Evolutionary conservation across 2,888 invertebrate species (phyloP), one percentile per base, ranked within the genome.

Genomic region (Sepioteuthis lessoniana): DNA sequence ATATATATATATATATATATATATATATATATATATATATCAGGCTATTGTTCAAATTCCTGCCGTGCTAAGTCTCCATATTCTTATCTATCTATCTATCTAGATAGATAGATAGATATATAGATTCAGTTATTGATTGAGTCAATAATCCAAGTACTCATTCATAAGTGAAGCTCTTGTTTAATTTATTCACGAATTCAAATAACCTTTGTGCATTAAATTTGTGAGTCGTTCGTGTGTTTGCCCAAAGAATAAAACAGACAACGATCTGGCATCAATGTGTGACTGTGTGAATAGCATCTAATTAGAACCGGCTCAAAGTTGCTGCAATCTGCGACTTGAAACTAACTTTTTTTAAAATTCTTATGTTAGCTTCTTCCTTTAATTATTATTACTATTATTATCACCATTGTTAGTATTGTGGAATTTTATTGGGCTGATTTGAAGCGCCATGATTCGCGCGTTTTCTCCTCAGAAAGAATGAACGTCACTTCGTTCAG

Each of bases 181-280:
- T n/a, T 76, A n/a, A 76, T 76, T 76, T n/a, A 76, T 76, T 76
- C 76, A 3, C 76, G 16, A 8, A 35, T 76, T 76, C 76, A 76
- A 76, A 76, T n/a, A 76, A 76, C n/a, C 76, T 76, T 76, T 76
- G 76, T n/a, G 76, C 76, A n/a, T 76, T 76, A 76, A 76, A 76
- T 76, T 76, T 76, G 76, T n/a, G 76, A 76, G n/a, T n/a, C 16
- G 76, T 76, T 76, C 76, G 76, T 35, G 76, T 76, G 76, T 76
- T 76, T 76, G 16, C 16, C 3, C 13, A 76, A n/a, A 76, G 76
- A 76, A n/a, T n/a, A 76, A 76, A 76, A 76, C 16, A n/a, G 76
- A 76, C 76, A n/a, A 16, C 13, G n/a, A 76, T 35, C 76, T 76
- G 76, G n/a, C 76, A 76, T 76, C 76, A 10, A 76, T n/a, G 13